Conservation (phyloP, 1,140 invertebrate species). For the Bombyx mandarina region DNA sequence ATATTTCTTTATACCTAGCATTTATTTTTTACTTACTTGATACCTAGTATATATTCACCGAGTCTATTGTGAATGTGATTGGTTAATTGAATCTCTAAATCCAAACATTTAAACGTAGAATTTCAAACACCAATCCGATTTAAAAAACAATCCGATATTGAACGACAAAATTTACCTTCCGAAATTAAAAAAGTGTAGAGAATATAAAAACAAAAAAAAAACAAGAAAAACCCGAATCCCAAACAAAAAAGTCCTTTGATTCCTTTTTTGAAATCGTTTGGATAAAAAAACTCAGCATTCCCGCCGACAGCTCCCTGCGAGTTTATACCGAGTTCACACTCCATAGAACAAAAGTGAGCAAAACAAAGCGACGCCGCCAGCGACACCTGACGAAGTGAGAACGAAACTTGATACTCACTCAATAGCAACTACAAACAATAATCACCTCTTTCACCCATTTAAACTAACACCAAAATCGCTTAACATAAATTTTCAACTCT, state of each 20-base stretch:
- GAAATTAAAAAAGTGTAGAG: too few relatives aligned
- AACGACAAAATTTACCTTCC: too few relatives aligned
- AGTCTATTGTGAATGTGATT: too few relatives aligned
- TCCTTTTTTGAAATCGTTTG: neutral
- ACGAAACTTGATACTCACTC: slow-evolving; percentile 53
- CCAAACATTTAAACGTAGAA: too few relatives aligned
- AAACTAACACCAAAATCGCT: neutral
- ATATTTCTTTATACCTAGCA: too few relatives aligned
- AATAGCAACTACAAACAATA: too few relatives aligned
- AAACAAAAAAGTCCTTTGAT: neutral
- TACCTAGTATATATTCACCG: too few relatives aligned
- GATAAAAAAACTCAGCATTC: neutral
- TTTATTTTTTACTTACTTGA: too few relatives aligned
- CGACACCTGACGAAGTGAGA: slow-evolving; percentile 64
- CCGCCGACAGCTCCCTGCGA: slow-evolving; percentile 6
- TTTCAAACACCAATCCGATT: too few relatives aligned
- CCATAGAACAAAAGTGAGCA: slow-evolving; percentile 56
- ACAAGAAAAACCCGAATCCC: slow-evolving; percentile 6
- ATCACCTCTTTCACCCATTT: neutral
- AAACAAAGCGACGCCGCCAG: slow-evolving; percentile 56
- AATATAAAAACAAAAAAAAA: slow-evolving; percentile 10
- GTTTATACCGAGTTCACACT: slow-evolving; percentile 62
- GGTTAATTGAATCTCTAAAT: too few relatives aligned
- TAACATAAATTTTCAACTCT: too few relatives aligned
- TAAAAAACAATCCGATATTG: too few relatives aligned